Evolutionary conservation across 2,888 invertebrate species (phyloP).

Genomic region (Catocala sponsa): DNA sequence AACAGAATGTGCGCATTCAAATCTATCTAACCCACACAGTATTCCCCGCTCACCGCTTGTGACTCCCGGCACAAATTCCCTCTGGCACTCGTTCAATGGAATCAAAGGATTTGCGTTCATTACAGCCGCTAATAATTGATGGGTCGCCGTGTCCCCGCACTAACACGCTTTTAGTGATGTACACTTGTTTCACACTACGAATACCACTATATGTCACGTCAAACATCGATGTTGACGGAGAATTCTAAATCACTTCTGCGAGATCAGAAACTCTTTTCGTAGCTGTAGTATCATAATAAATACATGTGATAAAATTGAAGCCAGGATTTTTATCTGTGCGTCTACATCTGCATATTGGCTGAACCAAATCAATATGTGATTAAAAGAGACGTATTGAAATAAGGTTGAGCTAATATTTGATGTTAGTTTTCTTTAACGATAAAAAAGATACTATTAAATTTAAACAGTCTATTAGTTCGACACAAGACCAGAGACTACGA

Average conservation of each 20-base stretch:
- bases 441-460: too few relatives aligned
- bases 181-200: constrained; percentile 39
- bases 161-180: constrained; percentile 43
- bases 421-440: too few relatives aligned
- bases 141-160: constrained; percentile 52
- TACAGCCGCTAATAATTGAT: constrained; percentile 84
- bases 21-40: neutral
- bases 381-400: too few relatives aligned
- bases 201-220: constrained; percentile 13
- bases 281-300: too few relatives aligned
- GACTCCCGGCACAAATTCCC: constrained; percentile 59
- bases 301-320: too few relatives aligned
- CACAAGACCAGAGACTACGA: too few relatives aligned
- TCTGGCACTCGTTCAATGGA: constrained; percentile 83
- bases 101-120: constrained; percentile 87
- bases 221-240: constrained; percentile 3
- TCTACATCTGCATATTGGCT: too few relatives aligned
- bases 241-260: constrained; percentile 1
- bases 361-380: too few relatives aligned
- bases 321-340: too few relatives aligned
- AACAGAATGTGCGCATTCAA: too few relatives aligned
- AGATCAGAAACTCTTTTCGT: neutral
- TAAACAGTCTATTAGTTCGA: too few relatives aligned
- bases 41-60: constrained; percentile 41
- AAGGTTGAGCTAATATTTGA: too few relatives aligned